Conservation (phyloP, 2,113 vertebrate species). For the Gopherus flavomarginatus region DNA sequence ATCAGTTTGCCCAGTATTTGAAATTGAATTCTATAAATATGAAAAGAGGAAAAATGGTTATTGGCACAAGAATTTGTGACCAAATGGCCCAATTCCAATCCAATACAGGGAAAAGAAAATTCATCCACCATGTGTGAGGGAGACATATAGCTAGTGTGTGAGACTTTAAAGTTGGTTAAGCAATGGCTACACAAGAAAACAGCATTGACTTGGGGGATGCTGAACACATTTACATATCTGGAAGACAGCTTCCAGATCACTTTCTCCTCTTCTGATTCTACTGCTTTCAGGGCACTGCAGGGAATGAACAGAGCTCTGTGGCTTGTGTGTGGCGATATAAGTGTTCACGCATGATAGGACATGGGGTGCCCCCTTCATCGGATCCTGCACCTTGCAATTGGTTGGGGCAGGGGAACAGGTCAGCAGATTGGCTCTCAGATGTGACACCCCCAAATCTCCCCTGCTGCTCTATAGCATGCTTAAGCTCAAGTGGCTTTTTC, state of each 20-base stretch:
- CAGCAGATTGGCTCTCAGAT: too few species aligned
- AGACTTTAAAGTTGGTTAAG: background rate
- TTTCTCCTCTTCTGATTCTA: too few species aligned
- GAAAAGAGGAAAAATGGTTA: background rate
- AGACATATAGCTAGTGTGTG: background rate
- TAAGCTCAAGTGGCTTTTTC: too few species aligned
- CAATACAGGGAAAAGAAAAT: background rate
- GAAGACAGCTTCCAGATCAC: background rate
- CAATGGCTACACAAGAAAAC: background rate
- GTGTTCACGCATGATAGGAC: too few species aligned
- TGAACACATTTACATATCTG: background rate
- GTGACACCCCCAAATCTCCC: too few species aligned
- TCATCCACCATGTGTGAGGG: background rate
- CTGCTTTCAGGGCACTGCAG: too few species aligned
- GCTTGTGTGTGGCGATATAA: too few species aligned
- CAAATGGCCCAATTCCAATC: background rate
- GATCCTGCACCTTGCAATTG: too few species aligned
- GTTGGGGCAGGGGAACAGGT: too few species aligned
- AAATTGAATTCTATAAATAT: background rate
- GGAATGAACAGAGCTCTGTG: too few species aligned
- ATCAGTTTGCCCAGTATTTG: background rate
- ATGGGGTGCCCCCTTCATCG: too few species aligned
- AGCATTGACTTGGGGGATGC: background rate
- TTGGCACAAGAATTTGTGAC: background rate
- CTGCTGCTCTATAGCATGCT: too few species aligned